A percentile compares a stretch with the other conserved stretches of the same genome.
Evolutionary conservation across 1,140 invertebrate genomes (phyloP).

Genomic region (Drosophila serrata): DNA sequence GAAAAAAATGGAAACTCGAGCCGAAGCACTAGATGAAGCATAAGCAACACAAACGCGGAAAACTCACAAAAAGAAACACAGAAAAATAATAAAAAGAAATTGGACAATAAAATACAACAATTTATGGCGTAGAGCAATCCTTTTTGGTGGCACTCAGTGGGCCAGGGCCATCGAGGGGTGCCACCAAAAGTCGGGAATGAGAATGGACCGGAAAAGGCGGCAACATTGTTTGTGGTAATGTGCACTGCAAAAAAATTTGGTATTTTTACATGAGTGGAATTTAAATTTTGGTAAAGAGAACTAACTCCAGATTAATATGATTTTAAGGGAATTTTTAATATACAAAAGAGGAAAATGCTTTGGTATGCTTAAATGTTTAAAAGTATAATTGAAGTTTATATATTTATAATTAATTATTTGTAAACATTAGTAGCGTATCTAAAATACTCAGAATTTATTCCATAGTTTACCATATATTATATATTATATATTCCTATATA

Average conservation of each 20-base stretch:
- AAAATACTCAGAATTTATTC: not conserved
- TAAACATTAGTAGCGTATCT: too few relatives aligned
- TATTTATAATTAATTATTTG: too few relatives aligned
- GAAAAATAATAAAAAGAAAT: slow-evolving; percentile 84
- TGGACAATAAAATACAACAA: slow-evolving; percentile 84
- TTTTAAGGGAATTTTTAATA: too few relatives aligned
- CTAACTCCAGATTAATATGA: not conserved
- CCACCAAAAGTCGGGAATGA: slow-evolving; percentile 70
- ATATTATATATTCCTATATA: too few relatives aligned
- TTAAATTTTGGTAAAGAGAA: not conserved
- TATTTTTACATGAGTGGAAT: too few relatives aligned
- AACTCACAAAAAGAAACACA: slow-evolving; percentile 65
- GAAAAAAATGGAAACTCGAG: slow-evolving; percentile 45
- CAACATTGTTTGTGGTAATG: slow-evolving; percentile 63
- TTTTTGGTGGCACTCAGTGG: slow-evolving; percentile 71
- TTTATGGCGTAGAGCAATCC: slow-evolving; percentile 81
- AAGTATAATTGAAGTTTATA: not conserved
- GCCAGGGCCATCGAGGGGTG: slow-evolving; percentile 8
- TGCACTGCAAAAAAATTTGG: not conserved
- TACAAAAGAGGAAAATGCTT: not conserved
- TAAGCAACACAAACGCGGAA: slow-evolving; percentile 73
- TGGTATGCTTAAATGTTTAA: not conserved
- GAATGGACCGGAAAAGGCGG: slow-evolving; percentile 55
- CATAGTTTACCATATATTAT: not conserved
- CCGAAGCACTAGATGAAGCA: slow-evolving; percentile 76